Conservation (phyloP, 2,888 invertebrate species). For the Cynaeus angustus region DNA sequence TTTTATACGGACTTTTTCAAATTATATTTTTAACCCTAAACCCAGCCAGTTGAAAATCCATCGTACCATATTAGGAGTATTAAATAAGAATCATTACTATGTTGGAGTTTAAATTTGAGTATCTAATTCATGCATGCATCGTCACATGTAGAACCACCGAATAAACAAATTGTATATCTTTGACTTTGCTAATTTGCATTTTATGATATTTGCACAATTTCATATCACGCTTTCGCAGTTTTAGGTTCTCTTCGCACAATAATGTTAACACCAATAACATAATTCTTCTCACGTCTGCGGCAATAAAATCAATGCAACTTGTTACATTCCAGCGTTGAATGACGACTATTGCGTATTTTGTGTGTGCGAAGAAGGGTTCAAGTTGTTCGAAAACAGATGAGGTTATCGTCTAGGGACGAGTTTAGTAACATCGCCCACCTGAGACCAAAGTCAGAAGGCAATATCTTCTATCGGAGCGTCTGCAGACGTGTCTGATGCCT, state of each 20-base stretch:
- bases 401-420: constrained; percentile 65
- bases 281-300: constrained; percentile 37
- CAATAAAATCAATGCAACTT: constrained; percentile 45
- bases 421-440: constrained; percentile 66
- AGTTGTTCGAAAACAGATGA: constrained; percentile 61
- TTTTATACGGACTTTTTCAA: too few species aligned
- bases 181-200: too few species aligned
- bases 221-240: not conserved
- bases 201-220: not conserved
- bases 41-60: too few species aligned
- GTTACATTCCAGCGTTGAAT: constrained; percentile 33
- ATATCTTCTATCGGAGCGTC: constrained; percentile 58
- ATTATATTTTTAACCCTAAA: too few species aligned
- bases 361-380: constrained; percentile 53
- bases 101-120: too few species aligned
- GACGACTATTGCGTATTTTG: constrained; percentile 53
- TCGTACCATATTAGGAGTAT: too few species aligned
- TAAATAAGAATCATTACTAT: too few species aligned
- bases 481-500: constrained; percentile 55
- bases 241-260: not conserved
- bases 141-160: not conserved
- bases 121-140: too few species aligned
- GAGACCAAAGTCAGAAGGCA: constrained; percentile 65
- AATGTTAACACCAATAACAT: constrained; percentile 15
- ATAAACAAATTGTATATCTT: not conserved